These are phyloP conservation scores for Drosophila recens DNA, from an alignment of 2,888 invertebrate species.

Conservation along the genomic window DNA sequence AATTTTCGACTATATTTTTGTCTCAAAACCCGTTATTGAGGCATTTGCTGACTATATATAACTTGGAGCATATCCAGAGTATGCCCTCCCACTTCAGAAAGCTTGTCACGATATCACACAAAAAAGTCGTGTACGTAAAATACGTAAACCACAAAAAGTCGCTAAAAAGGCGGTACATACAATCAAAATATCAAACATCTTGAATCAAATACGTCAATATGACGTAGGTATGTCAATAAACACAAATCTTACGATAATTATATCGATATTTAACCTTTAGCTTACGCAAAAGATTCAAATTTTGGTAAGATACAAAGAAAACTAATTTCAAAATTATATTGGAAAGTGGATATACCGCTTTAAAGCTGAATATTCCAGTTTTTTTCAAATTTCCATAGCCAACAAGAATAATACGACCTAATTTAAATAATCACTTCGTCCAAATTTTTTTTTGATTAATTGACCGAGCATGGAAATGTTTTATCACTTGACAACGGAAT, in stretches of 20 bases:
- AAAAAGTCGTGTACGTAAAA: constrained; percentile 52
- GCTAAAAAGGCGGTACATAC: constrained; percentile 50
- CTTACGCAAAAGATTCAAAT: constrained; percentile 21
- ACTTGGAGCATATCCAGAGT: constrained; percentile 18
- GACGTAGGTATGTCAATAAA: constrained; percentile 66
- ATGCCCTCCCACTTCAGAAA: constrained; percentile 62
- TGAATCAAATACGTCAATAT: constrained; percentile 53
- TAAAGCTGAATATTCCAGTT: constrained; percentile 5
- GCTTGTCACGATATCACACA: constrained; percentile 59
- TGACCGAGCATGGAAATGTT: constrained; percentile 26
- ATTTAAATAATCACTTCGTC: constrained; percentile 10
- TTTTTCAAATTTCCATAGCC: background rate
- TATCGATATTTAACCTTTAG: constrained; percentile 35
- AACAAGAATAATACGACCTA: constrained; percentile 8
- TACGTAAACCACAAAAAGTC: constrained; percentile 59
- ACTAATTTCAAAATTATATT: background rate
- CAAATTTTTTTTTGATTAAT: constrained; percentile 2
- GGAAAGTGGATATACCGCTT: background rate
- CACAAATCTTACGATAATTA: constrained; percentile 45
- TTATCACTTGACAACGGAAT: constrained; percentile 37
- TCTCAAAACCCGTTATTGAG: constrained; percentile 35
- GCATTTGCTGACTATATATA: constrained; percentile 50
- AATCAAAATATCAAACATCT: constrained; percentile 44
- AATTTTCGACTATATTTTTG: constrained; percentile 29
- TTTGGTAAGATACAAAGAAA: background rate